phyloP scores from a whole-genome alignment of 2,797 vertebrate species.

The Falco biarmicus region DNA sequence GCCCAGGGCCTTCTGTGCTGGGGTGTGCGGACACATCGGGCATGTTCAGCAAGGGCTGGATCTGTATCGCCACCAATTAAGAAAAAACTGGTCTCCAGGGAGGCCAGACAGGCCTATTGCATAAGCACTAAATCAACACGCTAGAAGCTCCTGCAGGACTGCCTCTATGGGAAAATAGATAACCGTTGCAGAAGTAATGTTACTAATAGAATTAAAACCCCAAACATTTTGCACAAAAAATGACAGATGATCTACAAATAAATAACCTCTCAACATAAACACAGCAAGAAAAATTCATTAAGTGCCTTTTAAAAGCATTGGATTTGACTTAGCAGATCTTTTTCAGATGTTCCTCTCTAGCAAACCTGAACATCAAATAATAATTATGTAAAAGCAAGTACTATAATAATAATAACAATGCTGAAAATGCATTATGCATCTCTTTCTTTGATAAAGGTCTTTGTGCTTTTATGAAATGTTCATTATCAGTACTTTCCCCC shows the following conservation, averaged over 20 bases:
- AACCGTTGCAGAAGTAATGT: constrained; percentile 26
- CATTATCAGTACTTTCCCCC: constrained; percentile 5
- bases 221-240: constrained; percentile 19
- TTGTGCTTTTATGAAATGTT: constrained; percentile 50
- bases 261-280: constrained; percentile 50
- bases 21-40: fast-evolving
- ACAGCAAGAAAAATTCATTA: constrained; percentile 63
- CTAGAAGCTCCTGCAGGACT: constrained; percentile 24
- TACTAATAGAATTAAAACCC: constrained; percentile 42
- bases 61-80: background rate
- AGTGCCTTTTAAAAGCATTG: constrained; percentile 58
- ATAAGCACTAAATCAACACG: background rate
- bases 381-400: constrained; percentile 62
- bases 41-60: background rate
- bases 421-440: constrained; percentile 42
- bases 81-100: background rate
- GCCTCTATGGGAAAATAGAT: constrained; percentile 31
- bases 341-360: constrained; percentile 58
- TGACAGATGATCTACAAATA: constrained; percentile 51
- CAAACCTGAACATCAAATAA: constrained; percentile 69
- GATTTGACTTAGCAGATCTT: constrained; percentile 63
- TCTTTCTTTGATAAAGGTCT: constrained; percentile 37
- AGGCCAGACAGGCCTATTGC: background rate
- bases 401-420: constrained; percentile 12
- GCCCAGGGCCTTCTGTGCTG: background rate